phyloP scores from a whole-genome alignment of 2,888 invertebrate genomes.

The Disparrhopalites patrizii region DNA sequence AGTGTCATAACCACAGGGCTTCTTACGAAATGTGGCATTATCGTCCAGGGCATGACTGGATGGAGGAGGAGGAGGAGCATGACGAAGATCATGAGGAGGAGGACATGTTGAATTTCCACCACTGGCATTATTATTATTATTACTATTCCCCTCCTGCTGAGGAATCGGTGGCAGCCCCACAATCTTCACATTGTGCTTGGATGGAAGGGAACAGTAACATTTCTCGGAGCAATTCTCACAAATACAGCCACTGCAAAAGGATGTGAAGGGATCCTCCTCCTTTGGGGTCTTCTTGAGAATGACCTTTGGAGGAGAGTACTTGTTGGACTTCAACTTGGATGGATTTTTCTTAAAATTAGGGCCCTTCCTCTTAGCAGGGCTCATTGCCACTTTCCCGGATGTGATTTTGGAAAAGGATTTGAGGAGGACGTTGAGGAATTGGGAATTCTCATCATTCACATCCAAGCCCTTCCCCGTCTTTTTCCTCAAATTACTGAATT shows the following conservation, averaged over 20 bases:
- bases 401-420: constrained; percentile 47
- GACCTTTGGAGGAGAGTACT: background rate
- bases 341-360: background rate
- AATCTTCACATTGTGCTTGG: constrained; percentile 37
- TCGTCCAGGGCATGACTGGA: background rate
- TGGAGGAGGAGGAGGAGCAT: background rate
- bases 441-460: constrained; percentile 43
- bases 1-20: constrained; percentile 74
- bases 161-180: constrained; percentile 26
- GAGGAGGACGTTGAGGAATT: constrained; percentile 45
- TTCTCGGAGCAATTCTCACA: constrained; percentile 72
- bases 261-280: constrained; percentile 44
- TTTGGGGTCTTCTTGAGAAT: constrained; percentile 33
- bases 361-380: background rate
- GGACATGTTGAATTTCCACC: background rate
- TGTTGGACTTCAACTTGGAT: constrained; percentile 8
- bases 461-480: constrained; percentile 28
- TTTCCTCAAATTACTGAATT: constrained; percentile 35
- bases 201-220: constrained; percentile 71
- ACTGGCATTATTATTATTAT: too few relatives aligned
- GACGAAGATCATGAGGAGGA: background rate
- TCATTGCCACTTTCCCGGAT: constrained; percentile 2
- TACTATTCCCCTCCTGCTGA: constrained; percentile 16
- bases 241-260: constrained; percentile 73
- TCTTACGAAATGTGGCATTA: constrained; percentile 46